phyloP scores from a whole-genome alignment of 2,113 vertebrate genomes.

The Sorex fumeus region DNA sequence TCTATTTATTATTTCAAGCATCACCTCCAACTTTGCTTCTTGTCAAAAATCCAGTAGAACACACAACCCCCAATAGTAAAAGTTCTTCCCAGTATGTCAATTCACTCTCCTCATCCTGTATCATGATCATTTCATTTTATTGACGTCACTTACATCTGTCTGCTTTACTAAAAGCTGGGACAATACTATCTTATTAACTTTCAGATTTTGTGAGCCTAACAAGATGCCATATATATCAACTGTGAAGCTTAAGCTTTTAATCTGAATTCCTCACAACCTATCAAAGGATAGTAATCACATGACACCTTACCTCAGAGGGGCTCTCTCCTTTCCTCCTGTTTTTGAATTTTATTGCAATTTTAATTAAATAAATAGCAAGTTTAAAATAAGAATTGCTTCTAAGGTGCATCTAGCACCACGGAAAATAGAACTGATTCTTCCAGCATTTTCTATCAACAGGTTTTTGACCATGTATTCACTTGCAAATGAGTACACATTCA shows the following conservation, averaged over 20 bases:
- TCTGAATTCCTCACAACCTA: background rate
- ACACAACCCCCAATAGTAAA: background rate
- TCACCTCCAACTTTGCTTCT: background rate
- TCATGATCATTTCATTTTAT: background rate
- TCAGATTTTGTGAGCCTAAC: background rate
- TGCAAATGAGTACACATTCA: slow-evolving; percentile 79
- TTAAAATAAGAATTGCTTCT: slow-evolving; percentile 48
- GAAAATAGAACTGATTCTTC: slow-evolving; percentile 37
- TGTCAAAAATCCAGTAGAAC: background rate
- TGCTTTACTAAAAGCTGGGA: background rate
- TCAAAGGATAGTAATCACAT: background rate
- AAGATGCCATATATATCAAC: background rate
- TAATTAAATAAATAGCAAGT: slow-evolving; percentile 59
- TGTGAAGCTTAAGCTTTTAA: background rate
- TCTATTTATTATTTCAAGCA: background rate
- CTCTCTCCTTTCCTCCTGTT: background rate
- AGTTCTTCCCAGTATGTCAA: background rate
- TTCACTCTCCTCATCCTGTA: background rate
- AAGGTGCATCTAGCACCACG: slow-evolving; percentile 61
- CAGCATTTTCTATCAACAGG: slow-evolving; percentile 69
- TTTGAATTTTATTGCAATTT: slow-evolving; percentile 46
- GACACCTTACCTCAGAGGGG: background rate
- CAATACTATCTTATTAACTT: background rate
- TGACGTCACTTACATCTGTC: background rate
- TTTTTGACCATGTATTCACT: slow-evolving; percentile 73